phyloP scores from a whole-genome alignment of 2,888 invertebrate genomes.

The Serripes groenlandicus region DNA sequence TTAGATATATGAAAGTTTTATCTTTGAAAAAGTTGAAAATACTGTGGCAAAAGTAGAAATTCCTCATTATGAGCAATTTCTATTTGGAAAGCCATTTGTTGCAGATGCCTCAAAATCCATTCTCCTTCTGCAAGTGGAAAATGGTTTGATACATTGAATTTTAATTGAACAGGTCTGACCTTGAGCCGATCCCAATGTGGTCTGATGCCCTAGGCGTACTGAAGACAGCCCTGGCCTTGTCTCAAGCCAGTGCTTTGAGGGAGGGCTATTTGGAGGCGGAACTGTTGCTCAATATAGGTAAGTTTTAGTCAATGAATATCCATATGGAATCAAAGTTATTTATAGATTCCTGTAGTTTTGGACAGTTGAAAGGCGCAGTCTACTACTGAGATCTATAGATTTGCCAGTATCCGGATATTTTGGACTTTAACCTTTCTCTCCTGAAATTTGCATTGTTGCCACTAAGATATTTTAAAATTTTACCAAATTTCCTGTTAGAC shows the following conservation, averaged over 20 bases:
- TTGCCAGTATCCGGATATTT: too few species aligned
- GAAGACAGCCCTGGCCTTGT: slow-evolving; percentile 81
- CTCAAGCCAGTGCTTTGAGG: slow-evolving; percentile 76
- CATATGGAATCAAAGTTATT: too few species aligned
- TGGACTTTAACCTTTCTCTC: too few species aligned
- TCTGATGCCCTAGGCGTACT: slow-evolving; percentile 81
- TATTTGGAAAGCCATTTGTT: neutral
- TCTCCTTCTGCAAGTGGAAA: neutral
- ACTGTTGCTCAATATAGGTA: slow-evolving; percentile 84
- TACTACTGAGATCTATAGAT: too few species aligned
- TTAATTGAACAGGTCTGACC: slow-evolving; percentile 56
- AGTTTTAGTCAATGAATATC: too few species aligned
- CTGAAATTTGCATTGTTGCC: too few species aligned
- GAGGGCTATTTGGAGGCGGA: slow-evolving; percentile 83
- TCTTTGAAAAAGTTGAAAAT: neutral
- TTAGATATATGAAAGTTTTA: neutral
- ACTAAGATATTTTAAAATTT: too few species aligned
- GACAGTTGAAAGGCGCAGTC: too few species aligned
- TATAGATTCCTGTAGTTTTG: too few species aligned
- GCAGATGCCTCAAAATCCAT: neutral
- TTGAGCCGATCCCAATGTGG: slow-evolving; percentile 76
- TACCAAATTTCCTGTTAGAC: too few species aligned
- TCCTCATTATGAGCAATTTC: neutral
- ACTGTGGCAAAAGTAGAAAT: neutral
- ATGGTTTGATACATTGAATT: neutral